Evolutionary conservation across 1,140 invertebrate species (phyloP), one percentile per base, ranked within the genome.

Genomic region (Rhynchophorus ferrugineus): DNA sequence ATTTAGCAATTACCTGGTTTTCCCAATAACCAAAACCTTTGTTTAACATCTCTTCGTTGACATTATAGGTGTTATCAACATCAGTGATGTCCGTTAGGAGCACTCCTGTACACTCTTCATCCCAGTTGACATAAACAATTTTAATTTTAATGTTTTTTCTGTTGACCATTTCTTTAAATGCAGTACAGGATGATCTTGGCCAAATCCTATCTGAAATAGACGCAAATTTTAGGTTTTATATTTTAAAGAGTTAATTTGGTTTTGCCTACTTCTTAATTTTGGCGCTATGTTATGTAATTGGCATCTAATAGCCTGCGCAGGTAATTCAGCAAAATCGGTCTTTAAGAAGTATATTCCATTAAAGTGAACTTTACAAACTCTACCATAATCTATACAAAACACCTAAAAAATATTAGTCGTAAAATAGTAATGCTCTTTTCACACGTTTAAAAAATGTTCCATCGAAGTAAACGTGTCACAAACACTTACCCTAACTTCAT

Each of bases 341-440:
- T 56, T 50, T 1, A 66, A 38, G 44, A 60, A 66, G 42, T 56
- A 62, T 16, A 66, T 53, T 18, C 47, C 57, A 13, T 46, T 57
- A 2, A 14, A 44, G 3, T 44, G 19, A 19, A 56, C 49, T 46
- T 50, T 53, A 8, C 37, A n/a, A 7, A 66, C 49, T 9, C 61
- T 66, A 2, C 64, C 64, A 46, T 63, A 66, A 49, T 66, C 64
- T 9, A 64, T 49, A 38, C 50, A 66, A 35, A 61, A 54, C 11
- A 63, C 49, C 63, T 65, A 35, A 50, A 56, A 45, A 48, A 42
- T 17, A 44, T 8, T 13, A 11, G 42, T 21, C 14, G 11, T 39
- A 44, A 22, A 14, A 29, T 11, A 13, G 22, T 35, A 2, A 34
- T 39, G 3, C n/a, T 19, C 0, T 39, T n/a, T 50, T 44, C 1